Evolutionary conservation across 2,113 vertebrate genomes (phyloP).

Genomic region (Ochotona princeps): DNA sequence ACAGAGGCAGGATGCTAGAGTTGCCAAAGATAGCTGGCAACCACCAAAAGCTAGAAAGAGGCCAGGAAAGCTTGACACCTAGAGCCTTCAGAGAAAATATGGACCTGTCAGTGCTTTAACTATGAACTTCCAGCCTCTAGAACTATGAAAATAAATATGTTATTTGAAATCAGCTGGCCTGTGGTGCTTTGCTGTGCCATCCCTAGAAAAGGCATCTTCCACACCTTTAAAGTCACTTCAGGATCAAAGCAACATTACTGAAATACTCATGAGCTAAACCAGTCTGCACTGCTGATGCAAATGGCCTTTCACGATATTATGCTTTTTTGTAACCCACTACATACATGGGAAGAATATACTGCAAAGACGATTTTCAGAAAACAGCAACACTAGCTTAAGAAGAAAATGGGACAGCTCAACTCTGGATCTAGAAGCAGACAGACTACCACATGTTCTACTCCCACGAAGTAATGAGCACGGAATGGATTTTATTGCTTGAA

Average conservation of each 20-base stretch:
- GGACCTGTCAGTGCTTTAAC: background rate
- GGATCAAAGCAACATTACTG: background rate
- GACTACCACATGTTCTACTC: background rate
- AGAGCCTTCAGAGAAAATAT: background rate
- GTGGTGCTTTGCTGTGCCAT: background rate
- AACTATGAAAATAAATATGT: background rate
- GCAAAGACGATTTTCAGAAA: background rate
- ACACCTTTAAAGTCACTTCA: background rate
- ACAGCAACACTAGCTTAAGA: background rate
- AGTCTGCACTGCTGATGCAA: background rate
- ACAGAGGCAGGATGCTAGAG: background rate
- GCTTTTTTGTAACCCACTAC: background rate
- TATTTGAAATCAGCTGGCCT: background rate
- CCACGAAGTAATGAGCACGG: background rate
- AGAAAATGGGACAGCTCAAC: background rate
- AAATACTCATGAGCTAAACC: background rate
- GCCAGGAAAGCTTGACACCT: background rate
- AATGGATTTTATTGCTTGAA: background rate
- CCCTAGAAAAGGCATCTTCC: background rate
- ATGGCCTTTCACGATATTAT: background rate
- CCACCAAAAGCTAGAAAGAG: background rate
- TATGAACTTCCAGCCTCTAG: background rate
- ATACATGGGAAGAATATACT: background rate
- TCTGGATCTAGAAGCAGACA: constrained; percentile 9
- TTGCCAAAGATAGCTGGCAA: background rate